Conservation (phyloP, 2,113 vertebrate species). For the Glaucomys volans region DNA sequence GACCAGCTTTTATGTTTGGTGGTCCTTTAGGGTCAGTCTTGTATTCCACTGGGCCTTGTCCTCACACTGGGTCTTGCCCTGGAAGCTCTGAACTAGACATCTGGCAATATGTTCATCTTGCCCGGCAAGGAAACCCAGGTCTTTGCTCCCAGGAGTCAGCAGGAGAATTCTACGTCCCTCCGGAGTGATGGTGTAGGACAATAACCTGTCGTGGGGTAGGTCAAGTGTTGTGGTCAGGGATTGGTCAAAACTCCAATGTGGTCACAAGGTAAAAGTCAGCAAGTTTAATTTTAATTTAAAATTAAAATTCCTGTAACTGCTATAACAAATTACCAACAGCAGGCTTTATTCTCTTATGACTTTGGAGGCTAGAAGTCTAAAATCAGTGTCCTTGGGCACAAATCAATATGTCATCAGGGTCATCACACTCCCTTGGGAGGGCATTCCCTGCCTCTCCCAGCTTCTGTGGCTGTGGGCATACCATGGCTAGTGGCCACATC, state of each 20-base stretch:
- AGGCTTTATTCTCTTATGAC: background rate
- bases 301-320: background rate
- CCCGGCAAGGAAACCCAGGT: background rate
- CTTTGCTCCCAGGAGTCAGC: background rate
- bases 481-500: background rate
- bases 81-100: background rate
- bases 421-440: rapidly evolving
- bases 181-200: background rate
- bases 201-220: background rate
- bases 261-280: background rate
- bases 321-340: background rate
- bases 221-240: background rate
- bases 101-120: background rate
- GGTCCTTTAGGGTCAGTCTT: background rate
- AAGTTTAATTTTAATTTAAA: background rate
- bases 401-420: background rate
- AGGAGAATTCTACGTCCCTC: background rate
- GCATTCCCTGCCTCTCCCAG: background rate
- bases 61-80: background rate
- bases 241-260: background rate
- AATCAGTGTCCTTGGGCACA: background rate
- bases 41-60: background rate
- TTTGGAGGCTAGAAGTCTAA: background rate
- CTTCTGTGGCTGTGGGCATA: background rate
- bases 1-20: background rate